Evolutionary conservation across 2,888 invertebrate species (phyloP), one percentile per base, ranked within the genome.

Genomic region (Volucella zonaria): DNA sequence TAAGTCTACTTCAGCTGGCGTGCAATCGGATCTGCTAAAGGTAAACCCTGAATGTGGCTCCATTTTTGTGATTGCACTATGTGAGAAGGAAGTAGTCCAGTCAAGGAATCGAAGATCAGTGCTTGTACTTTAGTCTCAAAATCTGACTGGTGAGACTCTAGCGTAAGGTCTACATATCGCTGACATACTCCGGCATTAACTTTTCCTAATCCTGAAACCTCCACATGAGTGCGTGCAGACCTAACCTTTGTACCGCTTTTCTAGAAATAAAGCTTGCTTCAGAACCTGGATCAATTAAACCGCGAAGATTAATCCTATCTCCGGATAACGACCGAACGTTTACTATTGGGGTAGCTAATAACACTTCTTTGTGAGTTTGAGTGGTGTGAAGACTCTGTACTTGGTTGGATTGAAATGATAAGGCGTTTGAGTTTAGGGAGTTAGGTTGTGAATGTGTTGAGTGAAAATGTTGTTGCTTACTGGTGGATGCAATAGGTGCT

Each of bases 171-270:
- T 1, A 47, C 62, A 47, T 62, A 62, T 9, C 31, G 14, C 18
- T 62, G 62, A 47, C 45, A 62, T 8, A 47, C 47, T 42, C 47
- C 47, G 43, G 31, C 47, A 47, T 47, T 47, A 10, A 61, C 23
- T 47, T 23, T 61, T 15, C 18, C 18, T 23, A 23, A 23, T 23
- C 18, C 18, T 23, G 2, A 23, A 23, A 23, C 18, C 18, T 23
- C 18, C 18, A 23, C 18, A 23, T 23, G 18, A 23, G 2, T 23
- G 18, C 3, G 18, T 23, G 18, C 2, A 23, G 18, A 23, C 18
- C 18, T 23, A 23, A 23, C 18, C 18, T 23, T 23, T 23, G 18
- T 18, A 45, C 59, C 14, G 10, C 18, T n/a, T 15, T 8, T 3
- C 43, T 43, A 11, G 18, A 23, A 23, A 23, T 23, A 23, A 23